A percentile compares a stretch with the other conserved stretches of the same genome.
These are phyloP conservation scores for Pseudochaenichthys georgianus DNA, from an alignment of 2,797 vertebrate genomes.

Conservation along the genomic window DNA sequence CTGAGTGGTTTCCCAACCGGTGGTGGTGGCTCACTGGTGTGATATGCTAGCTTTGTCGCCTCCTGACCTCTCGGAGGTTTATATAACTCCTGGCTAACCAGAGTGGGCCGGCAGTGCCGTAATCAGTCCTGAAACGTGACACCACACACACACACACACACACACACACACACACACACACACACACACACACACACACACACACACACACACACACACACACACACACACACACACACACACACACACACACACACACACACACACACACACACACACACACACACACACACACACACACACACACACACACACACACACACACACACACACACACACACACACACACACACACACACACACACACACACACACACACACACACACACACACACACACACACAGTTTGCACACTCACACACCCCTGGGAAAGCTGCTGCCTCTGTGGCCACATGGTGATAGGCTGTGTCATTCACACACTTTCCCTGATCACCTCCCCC, in stretches of 20 bases:
- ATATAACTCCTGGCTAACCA: constrained; percentile 72
- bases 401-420: constrained; percentile 43
- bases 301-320: too few relatives aligned
- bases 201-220: constrained; percentile 32
- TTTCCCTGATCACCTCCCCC: constrained; percentile 64
- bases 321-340: too few relatives aligned
- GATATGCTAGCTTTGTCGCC: constrained; percentile 68
- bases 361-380: too few relatives aligned
- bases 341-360: too few relatives aligned
- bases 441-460: constrained; percentile 67
- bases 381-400: too few relatives aligned
- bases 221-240: constrained; percentile 42
- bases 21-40: constrained; percentile 14
- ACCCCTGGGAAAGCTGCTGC: too few relatives aligned
- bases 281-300: too few relatives aligned
- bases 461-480: constrained; percentile 67
- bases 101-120: constrained; percentile 62
- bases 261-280: too few relatives aligned
- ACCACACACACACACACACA: constrained; percentile 54
- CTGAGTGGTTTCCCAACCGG: constrained; percentile 7
- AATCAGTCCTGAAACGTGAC: constrained; percentile 83
- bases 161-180: constrained; percentile 40
- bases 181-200: not conserved
- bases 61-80: constrained; percentile 77
- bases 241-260: too few relatives aligned